Conservation (phyloP, 2,888 invertebrate species). For the Plagodis dolabraria region DNA sequence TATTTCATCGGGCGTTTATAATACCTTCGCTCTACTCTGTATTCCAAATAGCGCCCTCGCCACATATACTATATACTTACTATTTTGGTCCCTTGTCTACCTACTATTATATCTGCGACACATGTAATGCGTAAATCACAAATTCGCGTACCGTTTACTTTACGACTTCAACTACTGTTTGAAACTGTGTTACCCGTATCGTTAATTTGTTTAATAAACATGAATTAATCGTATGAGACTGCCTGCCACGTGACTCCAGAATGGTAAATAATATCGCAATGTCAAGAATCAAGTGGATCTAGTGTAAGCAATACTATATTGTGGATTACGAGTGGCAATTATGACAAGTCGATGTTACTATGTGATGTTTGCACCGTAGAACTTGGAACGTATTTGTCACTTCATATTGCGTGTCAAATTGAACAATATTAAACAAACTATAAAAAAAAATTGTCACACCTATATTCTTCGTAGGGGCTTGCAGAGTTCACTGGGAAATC, state of each 20-base stretch:
- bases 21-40: too few species aligned
- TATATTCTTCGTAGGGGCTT: too few species aligned
- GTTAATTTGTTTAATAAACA: conserved; percentile 81
- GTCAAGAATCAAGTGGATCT: conserved; percentile 69
- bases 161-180: conserved; percentile 1
- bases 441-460: too few species aligned
- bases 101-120: background rate
- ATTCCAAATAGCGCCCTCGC: too few species aligned
- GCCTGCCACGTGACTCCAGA: conserved; percentile 61
- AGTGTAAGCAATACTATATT: conserved; percentile 32
- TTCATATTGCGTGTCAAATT: too few species aligned
- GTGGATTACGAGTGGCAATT: conserved; percentile 60
- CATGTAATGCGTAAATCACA: background rate
- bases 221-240: conserved; percentile 67
- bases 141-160: background rate
- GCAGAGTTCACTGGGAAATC: too few species aligned
- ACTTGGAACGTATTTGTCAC: too few species aligned
- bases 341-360: conserved; percentile 23
- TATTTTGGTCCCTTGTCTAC: too few species aligned
- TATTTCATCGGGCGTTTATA: too few species aligned
- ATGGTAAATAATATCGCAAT: conserved; percentile 68
- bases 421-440: too few species aligned
- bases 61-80: too few species aligned
- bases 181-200: conserved; percentile 40
- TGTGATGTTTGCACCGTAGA: background rate